These are phyloP conservation scores for Leuciscus waleckii DNA, from an alignment of 2,797 vertebrate species.

Conservation along the genomic window DNA sequence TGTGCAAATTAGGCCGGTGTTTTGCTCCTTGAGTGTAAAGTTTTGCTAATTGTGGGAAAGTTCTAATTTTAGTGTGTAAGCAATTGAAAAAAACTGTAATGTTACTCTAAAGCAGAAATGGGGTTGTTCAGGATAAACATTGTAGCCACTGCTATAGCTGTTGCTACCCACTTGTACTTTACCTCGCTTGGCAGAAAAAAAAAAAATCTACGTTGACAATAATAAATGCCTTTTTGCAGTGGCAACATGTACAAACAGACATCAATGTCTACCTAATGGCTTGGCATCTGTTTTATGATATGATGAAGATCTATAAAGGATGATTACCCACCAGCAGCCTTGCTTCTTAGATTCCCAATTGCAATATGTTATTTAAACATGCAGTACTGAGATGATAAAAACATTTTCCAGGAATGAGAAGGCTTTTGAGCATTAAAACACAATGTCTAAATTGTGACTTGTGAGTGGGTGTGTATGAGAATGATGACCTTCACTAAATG, in stretches of 20 bases:
- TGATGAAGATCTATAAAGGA: neutral
- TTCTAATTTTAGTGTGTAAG: no score
- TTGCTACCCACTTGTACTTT: neutral
- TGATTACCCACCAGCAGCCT: neutral
- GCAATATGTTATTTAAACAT: neutral
- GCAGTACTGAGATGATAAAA: neutral
- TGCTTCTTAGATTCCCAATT: neutral
- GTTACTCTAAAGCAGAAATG: neutral
- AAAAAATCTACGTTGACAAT: neutral
- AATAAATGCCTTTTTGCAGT: constrained; percentile 1
- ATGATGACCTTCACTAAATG: constrained; percentile 24
- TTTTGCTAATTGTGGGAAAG: no score
- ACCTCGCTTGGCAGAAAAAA: neutral
- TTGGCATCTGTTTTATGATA: constrained; percentile 1
- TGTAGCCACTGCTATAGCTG: neutral
- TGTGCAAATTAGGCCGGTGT: no score
- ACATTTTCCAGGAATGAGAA: neutral
- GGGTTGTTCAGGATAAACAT: neutral
- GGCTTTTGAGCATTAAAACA: neutral
- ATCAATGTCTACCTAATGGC: neutral
- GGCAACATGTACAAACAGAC: neutral
- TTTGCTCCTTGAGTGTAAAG: no score
- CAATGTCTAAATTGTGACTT: neutral
- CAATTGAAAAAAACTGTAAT: no score
- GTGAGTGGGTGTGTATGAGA: constrained; percentile 14